A percentile compares a stretch with the other conserved stretches of the same genome.
Conservation (phyloP, 2,113 vertebrate species). For the Sardina pilchardus region DNA sequence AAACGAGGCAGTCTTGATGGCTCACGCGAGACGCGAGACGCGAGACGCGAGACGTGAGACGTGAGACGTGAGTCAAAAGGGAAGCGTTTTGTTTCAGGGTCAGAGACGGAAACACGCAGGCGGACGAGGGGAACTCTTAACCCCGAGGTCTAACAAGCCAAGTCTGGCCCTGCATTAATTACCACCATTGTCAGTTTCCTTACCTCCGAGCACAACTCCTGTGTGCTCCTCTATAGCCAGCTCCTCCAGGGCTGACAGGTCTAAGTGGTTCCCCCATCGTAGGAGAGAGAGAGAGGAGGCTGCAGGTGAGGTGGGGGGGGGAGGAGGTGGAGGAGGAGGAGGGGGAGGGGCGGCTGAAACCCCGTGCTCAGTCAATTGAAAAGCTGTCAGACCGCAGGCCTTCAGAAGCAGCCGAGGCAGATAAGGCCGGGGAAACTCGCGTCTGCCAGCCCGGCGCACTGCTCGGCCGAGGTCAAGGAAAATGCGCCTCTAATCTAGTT, state of each 20-base stretch:
- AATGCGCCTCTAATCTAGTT: constrained; percentile 53
- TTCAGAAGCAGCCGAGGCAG: constrained; percentile 64
- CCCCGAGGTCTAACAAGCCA: background rate
- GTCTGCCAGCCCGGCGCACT: constrained; percentile 43
- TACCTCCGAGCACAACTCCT: background rate
- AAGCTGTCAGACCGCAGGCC: constrained; percentile 68
- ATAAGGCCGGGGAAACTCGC: constrained; percentile 59
- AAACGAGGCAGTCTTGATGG: background rate
- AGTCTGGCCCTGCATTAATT: constrained; percentile 28
- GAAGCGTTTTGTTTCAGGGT: background rate
- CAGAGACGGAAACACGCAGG: background rate
- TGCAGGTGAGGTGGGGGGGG: constrained; percentile 44
- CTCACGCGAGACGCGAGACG: background rate
- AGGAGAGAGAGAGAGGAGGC: constrained; percentile 20
- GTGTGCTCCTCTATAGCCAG: background rate
- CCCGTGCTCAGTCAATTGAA: constrained; percentile 69
- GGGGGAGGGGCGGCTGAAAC: constrained; percentile 58
- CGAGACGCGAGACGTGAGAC: background rate
- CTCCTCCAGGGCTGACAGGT: constrained; percentile 41
- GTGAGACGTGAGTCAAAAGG: background rate
- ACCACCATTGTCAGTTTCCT: constrained; percentile 35
- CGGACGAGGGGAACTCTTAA: background rate
- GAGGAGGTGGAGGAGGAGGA: too few relatives aligned
- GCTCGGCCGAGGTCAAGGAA: constrained; percentile 34
- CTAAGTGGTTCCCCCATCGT: constrained; percentile 40